Conservation (phyloP, 1,140 invertebrate genomes). For the Triops cancriformis region DNA sequence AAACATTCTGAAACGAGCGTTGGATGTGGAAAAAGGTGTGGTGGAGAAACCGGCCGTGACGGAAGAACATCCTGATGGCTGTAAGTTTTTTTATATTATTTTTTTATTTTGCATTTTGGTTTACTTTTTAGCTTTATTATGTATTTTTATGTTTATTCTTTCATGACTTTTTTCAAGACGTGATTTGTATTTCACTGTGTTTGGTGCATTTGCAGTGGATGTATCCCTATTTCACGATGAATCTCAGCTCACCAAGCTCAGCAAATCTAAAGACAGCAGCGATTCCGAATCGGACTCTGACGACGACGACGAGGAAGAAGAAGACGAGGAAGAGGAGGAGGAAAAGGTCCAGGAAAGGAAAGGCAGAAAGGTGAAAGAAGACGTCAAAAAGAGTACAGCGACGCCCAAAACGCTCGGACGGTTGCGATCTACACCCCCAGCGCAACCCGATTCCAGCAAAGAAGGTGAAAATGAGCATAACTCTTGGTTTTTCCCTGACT, state of each 20-base stretch:
- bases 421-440: neutral
- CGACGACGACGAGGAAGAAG: slow-evolving; percentile 26
- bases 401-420: neutral
- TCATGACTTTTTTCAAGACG: slow-evolving; percentile 7
- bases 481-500: neutral
- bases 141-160: slow-evolving; percentile 13
- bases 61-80: slow-evolving; percentile 74
- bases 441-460: slow-evolving; percentile 1
- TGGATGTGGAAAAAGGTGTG: slow-evolving; percentile 68
- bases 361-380: neutral
- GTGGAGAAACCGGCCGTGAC: slow-evolving; percentile 55
- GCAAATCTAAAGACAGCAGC: slow-evolving; percentile 24
- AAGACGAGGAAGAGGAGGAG: slow-evolving; percentile 1
- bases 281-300: slow-evolving; percentile 28
- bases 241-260: slow-evolving; percentile 58
- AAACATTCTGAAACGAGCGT: slow-evolving; percentile 72
- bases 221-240: slow-evolving; percentile 68
- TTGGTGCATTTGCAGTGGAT: slow-evolving; percentile 53
- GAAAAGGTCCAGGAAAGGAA: neutral
- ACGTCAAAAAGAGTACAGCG: no score
- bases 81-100: slow-evolving; percentile 49
- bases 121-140: slow-evolving; percentile 6
- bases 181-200: slow-evolving; percentile 23
- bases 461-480: neutral
- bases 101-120: slow-evolving; percentile 24